A percentile compares a stretch with the other conserved stretches of the same genome.
phyloP scores from a whole-genome alignment of 2,797 vertebrate species.

The Siniperca undulata region DNA sequence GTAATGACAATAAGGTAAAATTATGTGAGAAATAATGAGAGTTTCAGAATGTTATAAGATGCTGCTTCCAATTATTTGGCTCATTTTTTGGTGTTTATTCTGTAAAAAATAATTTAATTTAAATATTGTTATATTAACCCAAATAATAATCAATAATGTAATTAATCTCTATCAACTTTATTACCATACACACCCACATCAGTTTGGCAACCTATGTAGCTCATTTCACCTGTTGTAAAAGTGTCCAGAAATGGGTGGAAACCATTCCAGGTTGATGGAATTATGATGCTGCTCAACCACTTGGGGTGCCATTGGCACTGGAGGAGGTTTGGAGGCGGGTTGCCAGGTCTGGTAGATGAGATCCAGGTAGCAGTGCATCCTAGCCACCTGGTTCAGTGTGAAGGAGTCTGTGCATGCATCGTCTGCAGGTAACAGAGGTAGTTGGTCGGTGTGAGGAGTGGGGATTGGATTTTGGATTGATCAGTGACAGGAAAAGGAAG shows the following conservation, averaged over 20 bases:
- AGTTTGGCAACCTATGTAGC: slow-evolving; percentile 45
- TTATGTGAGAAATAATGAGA: not conserved
- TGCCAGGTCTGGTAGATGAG: slow-evolving; percentile 97
- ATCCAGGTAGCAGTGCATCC: slow-evolving; percentile 99
- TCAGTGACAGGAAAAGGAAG: not conserved
- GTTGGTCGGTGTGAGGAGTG: not conserved
- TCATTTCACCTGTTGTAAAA: slow-evolving; percentile 97
- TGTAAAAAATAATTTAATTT: not conserved
- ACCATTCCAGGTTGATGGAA: slow-evolving; percentile 94
- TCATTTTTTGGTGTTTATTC: not conserved
- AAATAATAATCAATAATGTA: slow-evolving; percentile 3
- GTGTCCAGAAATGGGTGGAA: slow-evolving; percentile 94
- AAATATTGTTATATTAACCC: not conserved
- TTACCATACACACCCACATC: slow-evolving; percentile 11
- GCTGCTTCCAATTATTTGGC: not conserved
- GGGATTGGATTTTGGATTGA: slow-evolving; percentile 28
- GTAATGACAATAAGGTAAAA: not conserved
- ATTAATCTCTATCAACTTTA: slow-evolving; percentile 14
- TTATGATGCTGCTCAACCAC: slow-evolving; percentile 89
- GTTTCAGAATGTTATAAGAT: not conserved
- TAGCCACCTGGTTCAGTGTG: slow-evolving; percentile 96
- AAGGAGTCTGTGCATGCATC: slow-evolving; percentile 98
- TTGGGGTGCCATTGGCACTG: slow-evolving; percentile 92
- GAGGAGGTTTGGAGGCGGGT: slow-evolving; percentile 89
- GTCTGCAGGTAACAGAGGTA: slow-evolving; percentile 82